Base-by-base conservation (phyloP, 2,888 invertebrate species). In the Gortyna flavago region DNA sequence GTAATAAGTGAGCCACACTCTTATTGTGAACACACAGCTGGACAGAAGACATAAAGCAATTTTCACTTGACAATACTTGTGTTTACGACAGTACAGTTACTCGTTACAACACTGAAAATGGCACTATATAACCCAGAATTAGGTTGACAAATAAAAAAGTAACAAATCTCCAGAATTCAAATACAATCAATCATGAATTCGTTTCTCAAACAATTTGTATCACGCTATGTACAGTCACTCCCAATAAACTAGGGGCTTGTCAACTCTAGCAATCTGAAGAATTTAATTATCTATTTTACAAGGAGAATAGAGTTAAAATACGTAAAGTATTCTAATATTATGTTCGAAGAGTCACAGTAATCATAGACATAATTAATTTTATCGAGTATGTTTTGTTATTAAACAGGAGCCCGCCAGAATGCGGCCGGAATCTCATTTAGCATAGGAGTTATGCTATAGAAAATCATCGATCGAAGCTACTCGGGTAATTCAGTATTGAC, bases 61-160 rank as follows among this genome's bases (percentile, higher is more conserved):
- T 81, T 83, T 68, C 61, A 80, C 77, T 85, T 78, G 81, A 86
- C 79, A 81, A 86, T 69, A 87, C 64, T 85, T 86, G 87, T 89
- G 80, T 84, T 81, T 70, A 73, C 62, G 81, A 87, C 78, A 77
- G 77, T 73, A 79, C 41, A 85, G 83, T 89, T 86, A 89, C 80
- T 80, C 87, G 89, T 91, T 91, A 92, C 90, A 90, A 93, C 92
- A 91, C 89, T 90, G 91, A 91, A 91, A 94, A 95, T 95, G 95
- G 95, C 95, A 95, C 95, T 93, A 91, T 92, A 91, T 90, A 92
- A 91, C 91, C 91, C 90, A 92, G 87, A 92, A 87, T 90, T 89
- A 90, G 88, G 86, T 87, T 86, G 67, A 88, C 81, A 89, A 86
- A 80, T 83, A 84, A 69, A 85, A 85, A 83, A 73, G 69, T 84